Evolutionary conservation across 2,888 invertebrate genomes (phyloP).

Genomic region (Blastobasis adustella): DNA sequence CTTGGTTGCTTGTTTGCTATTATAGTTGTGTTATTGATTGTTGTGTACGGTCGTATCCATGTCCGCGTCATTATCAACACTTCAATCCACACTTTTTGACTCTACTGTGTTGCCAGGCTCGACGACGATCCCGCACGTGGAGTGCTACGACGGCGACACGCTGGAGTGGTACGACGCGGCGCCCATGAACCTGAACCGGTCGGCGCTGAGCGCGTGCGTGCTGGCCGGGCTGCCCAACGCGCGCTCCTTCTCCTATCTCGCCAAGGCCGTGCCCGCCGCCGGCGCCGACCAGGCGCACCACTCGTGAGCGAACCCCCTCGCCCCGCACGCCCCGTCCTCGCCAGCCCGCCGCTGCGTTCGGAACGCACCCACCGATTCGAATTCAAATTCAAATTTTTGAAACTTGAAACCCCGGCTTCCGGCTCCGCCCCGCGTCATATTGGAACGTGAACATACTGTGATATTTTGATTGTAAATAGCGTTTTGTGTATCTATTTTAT

Average conservation of each 20-base stretch:
- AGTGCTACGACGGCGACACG: constrained; percentile 82
- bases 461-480: constrained; percentile 58
- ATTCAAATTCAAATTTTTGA: too few species aligned
- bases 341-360: constrained; percentile 20
- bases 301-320: constrained; percentile 24
- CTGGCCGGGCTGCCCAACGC: constrained; percentile 81
- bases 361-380: neutral
- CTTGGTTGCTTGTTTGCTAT: too few species aligned
- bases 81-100: too few species aligned
- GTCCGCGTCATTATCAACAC: too few species aligned
- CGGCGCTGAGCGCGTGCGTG: constrained; percentile 87
- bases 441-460: constrained; percentile 29
- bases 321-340: constrained; percentile 10
- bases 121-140: constrained; percentile 83
- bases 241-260: constrained; percentile 77
- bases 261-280: constrained; percentile 64
- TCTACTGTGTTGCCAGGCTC: constrained; percentile 61
- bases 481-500: constrained; percentile 50
- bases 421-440: neutral
- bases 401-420: too few species aligned
- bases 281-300: constrained; percentile 62
- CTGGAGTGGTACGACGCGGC: constrained; percentile 81
- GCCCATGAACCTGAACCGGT: constrained; percentile 87
- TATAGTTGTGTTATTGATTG: too few species aligned
- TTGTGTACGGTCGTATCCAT: too few species aligned